These are phyloP conservation scores for Nomada hirtipes DNA, from an alignment of 2,888 invertebrate genomes.

Conservation along the genomic window DNA sequence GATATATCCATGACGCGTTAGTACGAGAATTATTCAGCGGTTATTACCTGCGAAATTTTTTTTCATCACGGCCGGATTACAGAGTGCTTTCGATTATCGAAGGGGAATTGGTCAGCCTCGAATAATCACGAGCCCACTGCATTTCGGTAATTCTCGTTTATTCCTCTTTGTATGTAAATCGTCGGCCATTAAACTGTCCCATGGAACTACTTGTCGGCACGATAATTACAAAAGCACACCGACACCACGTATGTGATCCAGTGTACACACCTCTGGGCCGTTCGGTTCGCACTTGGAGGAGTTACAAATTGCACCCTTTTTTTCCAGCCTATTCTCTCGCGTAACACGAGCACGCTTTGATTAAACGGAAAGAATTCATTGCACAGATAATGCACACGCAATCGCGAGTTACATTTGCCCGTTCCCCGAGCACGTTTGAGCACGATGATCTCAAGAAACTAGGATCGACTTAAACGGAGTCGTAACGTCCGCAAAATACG, in stretches of 20 bases:
- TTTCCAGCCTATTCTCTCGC: neutral
- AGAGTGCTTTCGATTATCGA: conserved; percentile 10
- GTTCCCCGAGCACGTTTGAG: conserved; percentile 2
- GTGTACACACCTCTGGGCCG: neutral
- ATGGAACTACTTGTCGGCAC: conserved; percentile 11
- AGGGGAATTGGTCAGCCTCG: neutral
- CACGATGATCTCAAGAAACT: conserved; percentile 25
- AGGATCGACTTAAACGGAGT: conserved; percentile 33
- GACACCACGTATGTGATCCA: conserved; percentile 4
- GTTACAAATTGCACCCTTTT: neutral
- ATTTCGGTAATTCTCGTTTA: conserved; percentile 35
- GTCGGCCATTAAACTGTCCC: conserved; percentile 18
- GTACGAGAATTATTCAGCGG: neutral
- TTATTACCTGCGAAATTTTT: conserved; percentile 5
- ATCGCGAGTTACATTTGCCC: conserved; percentile 28
- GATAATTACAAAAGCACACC: conserved; percentile 1
- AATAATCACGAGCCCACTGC: conserved; percentile 6
- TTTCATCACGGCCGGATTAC: conserved; percentile 22
- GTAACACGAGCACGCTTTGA: conserved; percentile 8
- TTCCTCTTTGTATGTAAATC: conserved; percentile 18
- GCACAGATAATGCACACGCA: conserved; percentile 14
- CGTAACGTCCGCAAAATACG: conserved; percentile 33
- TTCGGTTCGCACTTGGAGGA: neutral
- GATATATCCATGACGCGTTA: neutral
- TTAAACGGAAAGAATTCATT: conserved; percentile 11